phyloP scores from a whole-genome alignment of 1,140 invertebrate species.

The Leptoteleia sp. region DNA sequence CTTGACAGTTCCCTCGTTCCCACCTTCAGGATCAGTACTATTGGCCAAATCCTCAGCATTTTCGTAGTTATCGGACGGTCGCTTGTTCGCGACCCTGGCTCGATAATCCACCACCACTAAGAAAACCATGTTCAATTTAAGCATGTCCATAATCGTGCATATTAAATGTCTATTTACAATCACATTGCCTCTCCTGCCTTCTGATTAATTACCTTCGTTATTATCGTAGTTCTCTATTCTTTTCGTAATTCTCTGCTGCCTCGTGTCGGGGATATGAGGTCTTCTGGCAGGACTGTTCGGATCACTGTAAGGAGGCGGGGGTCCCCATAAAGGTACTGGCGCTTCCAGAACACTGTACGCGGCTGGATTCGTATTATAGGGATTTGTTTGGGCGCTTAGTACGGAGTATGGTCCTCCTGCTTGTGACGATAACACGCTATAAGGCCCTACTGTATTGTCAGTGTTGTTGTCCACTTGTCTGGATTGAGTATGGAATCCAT shows the following conservation, averaged over 20 bases:
- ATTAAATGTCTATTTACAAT: too few relatives aligned
- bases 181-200: too few relatives aligned
- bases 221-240: slow-evolving; percentile 76
- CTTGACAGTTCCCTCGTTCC: slow-evolving; percentile 75
- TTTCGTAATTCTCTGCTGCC: slow-evolving; percentile 73
- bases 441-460: slow-evolving; percentile 71
- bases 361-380: slow-evolving; percentile 68
- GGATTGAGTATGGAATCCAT: slow-evolving; percentile 83
- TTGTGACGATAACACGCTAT: slow-evolving; percentile 75
- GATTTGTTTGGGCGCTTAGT: slow-evolving; percentile 70
- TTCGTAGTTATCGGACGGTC: slow-evolving; percentile 78
- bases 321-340: slow-evolving; percentile 85
- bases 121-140: too few relatives aligned
- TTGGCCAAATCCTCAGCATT: slow-evolving; percentile 77
- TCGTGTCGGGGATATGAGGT: slow-evolving; percentile 71
- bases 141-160: too few relatives aligned
- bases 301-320: slow-evolving; percentile 88
- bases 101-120: slow-evolving; percentile 68
- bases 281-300: slow-evolving; percentile 85
- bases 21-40: slow-evolving; percentile 73
- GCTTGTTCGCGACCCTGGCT: slow-evolving; percentile 69
- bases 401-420: slow-evolving; percentile 76
- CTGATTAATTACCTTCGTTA: slow-evolving; percentile 76
- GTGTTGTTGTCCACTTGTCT: slow-evolving; percentile 74
- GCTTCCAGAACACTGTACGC: slow-evolving; percentile 82